Evolutionary conservation across 2,888 invertebrate species (phyloP).

Genomic region (Drosophila planitibia): DNA sequence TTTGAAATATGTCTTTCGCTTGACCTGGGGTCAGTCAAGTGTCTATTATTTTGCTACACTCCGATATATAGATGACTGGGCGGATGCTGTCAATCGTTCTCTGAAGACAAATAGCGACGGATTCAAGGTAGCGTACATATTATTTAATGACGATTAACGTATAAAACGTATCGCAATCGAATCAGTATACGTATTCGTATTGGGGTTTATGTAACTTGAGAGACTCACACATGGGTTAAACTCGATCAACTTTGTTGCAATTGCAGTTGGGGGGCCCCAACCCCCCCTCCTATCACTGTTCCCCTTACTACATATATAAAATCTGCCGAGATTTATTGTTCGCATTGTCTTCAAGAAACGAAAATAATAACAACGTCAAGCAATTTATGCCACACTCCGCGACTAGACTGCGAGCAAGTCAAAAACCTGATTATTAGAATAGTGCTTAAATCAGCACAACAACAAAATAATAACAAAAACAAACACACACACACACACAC

Average conservation of each 20-base stretch:
- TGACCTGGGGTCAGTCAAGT: not conserved
- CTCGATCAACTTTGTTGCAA: conserved; percentile 41
- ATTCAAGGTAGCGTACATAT: conserved; percentile 30
- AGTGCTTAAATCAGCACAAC: conserved; percentile 51
- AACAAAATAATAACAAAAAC: conserved; percentile 24
- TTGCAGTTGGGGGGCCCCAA: not conserved
- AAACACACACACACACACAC: conserved; percentile 15
- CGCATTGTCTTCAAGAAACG: conserved; percentile 41
- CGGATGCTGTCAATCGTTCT: not conserved
- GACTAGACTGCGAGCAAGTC: conserved; percentile 40
- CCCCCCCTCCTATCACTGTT: not conserved
- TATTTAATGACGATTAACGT: not conserved
- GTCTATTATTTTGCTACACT: not conserved
- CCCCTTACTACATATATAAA: not conserved
- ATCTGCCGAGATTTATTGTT: conserved; percentile 42
- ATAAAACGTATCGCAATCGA: conserved; percentile 31
- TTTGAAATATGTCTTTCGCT: not conserved
- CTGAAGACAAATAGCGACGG: not conserved
- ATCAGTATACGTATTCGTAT: not conserved
- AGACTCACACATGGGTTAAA: conserved; percentile 24
- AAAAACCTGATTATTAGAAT: conserved; percentile 69
- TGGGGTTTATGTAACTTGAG: conserved; percentile 12
- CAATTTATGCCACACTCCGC: conserved; percentile 57
- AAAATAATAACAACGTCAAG: conserved; percentile 27
- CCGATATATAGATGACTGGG: not conserved